Conservation (phyloP, 1,140 invertebrate genomes). For the Helicoverpa zea region DNA sequence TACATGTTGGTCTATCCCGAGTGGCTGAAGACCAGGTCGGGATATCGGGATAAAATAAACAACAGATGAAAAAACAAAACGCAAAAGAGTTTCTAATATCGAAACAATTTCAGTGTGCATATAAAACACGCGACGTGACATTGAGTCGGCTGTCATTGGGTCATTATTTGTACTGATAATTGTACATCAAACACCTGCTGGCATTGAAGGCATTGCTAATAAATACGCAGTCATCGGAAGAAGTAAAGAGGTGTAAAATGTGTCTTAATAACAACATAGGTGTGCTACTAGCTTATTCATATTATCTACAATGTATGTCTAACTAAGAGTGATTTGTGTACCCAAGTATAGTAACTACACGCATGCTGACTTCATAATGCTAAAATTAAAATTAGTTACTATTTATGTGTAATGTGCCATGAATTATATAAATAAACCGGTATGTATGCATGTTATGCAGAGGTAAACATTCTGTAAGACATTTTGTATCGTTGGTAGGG, state of each 20-base stretch:
- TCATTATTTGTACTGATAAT: constrained; percentile 49
- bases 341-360: constrained; percentile 68
- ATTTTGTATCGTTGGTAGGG: constrained; percentile 9
- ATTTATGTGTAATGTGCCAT: constrained; percentile 63
- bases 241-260: constrained; percentile 54
- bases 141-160: constrained; percentile 50
- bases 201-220: constrained; percentile 63
- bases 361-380: constrained; percentile 77
- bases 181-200: constrained; percentile 64
- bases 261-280: constrained; percentile 30
- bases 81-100: constrained; percentile 13
- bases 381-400: constrained; percentile 78
- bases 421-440: constrained; percentile 69
- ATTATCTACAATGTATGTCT: constrained; percentile 68
- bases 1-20: background rate
- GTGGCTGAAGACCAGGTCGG: background rate
- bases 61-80: background rate
- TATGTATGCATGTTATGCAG: constrained; percentile 59
- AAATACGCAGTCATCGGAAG: constrained; percentile 58
- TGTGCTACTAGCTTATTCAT: constrained; percentile 58
- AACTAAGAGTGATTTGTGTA: constrained; percentile 69
- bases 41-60: background rate
- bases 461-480: constrained; percentile 60
- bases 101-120: constrained; percentile 13
- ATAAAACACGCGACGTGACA: constrained; percentile 50